Conservation (phyloP, 2,797 vertebrate species). For the Anguilla anguilla region DNA sequence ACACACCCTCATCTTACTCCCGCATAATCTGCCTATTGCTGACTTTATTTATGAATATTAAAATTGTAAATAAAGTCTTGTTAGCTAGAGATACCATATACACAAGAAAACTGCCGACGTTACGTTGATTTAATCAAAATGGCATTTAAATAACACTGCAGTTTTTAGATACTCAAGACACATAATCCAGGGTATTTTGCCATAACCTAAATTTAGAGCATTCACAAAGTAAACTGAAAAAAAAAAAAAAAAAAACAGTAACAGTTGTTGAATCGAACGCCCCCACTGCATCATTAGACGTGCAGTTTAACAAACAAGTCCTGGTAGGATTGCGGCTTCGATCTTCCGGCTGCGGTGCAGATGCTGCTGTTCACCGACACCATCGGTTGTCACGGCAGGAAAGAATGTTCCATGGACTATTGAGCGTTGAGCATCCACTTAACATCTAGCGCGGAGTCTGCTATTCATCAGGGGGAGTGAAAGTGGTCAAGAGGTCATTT, state of each 20-base stretch:
- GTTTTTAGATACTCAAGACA: not conserved
- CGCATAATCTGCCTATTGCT: too few species aligned
- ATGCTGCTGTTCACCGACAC: not conserved
- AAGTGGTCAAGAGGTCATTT: not conserved
- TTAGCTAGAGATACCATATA: too few species aligned
- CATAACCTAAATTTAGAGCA: not conserved
- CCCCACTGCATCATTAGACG: not conserved
- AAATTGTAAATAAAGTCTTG: too few species aligned
- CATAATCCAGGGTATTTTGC: not conserved
- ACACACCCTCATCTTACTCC: too few species aligned
- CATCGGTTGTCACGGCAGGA: not conserved
- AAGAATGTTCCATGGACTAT: not conserved
- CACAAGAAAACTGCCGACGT: not conserved
- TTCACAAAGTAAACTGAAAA: not conserved
- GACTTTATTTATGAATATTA: too few species aligned
- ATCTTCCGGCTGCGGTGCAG: not conserved
- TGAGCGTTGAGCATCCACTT: not conserved
- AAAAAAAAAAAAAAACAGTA: not conserved
- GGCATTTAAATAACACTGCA: not conserved
- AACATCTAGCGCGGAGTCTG: not conserved
- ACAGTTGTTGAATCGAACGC: not conserved
- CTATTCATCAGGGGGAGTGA: not conserved
- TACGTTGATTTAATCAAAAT: not conserved
- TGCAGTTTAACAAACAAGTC: not conserved
- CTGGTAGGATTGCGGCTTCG: not conserved